These are phyloP conservation scores for Antitype chi DNA, from an alignment of 2,888 invertebrate genomes.

Conservation along the genomic window DNA sequence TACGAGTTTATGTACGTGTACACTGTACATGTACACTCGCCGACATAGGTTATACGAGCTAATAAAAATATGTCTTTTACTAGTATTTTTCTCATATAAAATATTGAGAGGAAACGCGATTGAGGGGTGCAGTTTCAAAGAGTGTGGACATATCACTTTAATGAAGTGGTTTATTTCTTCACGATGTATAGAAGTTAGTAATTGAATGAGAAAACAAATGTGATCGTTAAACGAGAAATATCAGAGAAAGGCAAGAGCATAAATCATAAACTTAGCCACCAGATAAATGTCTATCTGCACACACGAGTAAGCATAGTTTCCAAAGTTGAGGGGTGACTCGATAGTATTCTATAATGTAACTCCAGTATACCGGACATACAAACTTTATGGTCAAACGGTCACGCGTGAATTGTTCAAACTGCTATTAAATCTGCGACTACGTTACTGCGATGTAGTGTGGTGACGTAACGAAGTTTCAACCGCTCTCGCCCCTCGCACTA, in stretches of 20 bases:
- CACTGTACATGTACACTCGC: slow-evolving; percentile 50
- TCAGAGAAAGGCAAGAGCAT: slow-evolving; percentile 4
- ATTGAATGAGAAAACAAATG: slow-evolving; percentile 13
- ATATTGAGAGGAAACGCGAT: slow-evolving; percentile 45
- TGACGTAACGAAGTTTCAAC: slow-evolving; percentile 74
- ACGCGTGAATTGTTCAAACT: slow-evolving; percentile 73
- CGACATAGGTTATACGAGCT: slow-evolving; percentile 57
- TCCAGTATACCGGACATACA: slow-evolving; percentile 57
- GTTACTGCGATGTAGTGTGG: slow-evolving; percentile 66
- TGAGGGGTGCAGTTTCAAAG: slow-evolving; percentile 16
- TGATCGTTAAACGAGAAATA: slow-evolving; percentile 2
- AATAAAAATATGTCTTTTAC: slow-evolving; percentile 66
- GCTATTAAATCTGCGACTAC: slow-evolving; percentile 74
- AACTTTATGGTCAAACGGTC: slow-evolving; percentile 72
- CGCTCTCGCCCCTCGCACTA: slow-evolving; percentile 65
- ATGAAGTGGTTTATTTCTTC: slow-evolving; percentile 3
- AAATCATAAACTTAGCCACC: slow-evolving; percentile 39
- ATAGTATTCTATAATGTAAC: slow-evolving; percentile 58
- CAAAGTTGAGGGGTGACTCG: slow-evolving; percentile 55
- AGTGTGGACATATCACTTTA: slow-evolving; percentile 1
- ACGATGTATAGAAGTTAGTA: background rate
- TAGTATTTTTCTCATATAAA: slow-evolving; percentile 48
- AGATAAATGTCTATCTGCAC: slow-evolving; percentile 46
- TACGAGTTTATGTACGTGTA: slow-evolving; percentile 55
- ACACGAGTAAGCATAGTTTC: slow-evolving; percentile 49